phyloP scores from a whole-genome alignment of 2,888 invertebrate species.

The Dicyrtoma fusca region DNA sequence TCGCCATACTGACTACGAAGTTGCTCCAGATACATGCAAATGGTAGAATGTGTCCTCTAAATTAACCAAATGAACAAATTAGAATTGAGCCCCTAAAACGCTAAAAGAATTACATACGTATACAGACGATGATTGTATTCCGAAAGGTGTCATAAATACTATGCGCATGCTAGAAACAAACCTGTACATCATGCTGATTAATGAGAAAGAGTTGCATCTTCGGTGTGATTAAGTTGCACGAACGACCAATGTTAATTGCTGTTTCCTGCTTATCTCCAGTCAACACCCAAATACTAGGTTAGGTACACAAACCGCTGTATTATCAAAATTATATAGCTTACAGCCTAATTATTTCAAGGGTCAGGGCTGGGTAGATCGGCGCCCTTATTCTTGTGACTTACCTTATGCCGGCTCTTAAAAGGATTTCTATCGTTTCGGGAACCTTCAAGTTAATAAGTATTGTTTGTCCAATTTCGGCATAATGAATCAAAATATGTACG shows the following conservation, averaged over 20 bases:
- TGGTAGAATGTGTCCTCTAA: conserved; percentile 57
- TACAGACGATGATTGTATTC: neutral
- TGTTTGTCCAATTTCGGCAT: no score
- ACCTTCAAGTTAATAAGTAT: no score
- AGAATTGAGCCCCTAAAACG: neutral
- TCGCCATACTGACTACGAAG: conserved; percentile 52
- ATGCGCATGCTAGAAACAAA: no score
- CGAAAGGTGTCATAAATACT: no score
- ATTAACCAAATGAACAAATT: neutral
- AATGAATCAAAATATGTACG: no score
- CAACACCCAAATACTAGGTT: conserved; percentile 94
- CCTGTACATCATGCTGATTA: conserved; percentile 89
- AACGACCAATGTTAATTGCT: conserved; percentile 98
- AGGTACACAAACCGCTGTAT: no score
- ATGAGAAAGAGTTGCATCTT: conserved; percentile 85
- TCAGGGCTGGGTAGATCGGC: no score
- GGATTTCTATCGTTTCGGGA: conserved; percentile 91
- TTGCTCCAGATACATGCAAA: conserved; percentile 56
- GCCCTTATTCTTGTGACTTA: no score
- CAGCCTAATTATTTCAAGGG: no score
- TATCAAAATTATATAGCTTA: no score
- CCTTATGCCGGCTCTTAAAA: conserved; percentile 94
- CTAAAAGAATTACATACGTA: neutral
- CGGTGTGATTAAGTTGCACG: conserved; percentile 81
- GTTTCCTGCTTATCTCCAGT: conserved; percentile 99